These are phyloP conservation scores for Lucilia cuprina DNA, from an alignment of 1,140 invertebrate species.

Conservation along the genomic window DNA sequence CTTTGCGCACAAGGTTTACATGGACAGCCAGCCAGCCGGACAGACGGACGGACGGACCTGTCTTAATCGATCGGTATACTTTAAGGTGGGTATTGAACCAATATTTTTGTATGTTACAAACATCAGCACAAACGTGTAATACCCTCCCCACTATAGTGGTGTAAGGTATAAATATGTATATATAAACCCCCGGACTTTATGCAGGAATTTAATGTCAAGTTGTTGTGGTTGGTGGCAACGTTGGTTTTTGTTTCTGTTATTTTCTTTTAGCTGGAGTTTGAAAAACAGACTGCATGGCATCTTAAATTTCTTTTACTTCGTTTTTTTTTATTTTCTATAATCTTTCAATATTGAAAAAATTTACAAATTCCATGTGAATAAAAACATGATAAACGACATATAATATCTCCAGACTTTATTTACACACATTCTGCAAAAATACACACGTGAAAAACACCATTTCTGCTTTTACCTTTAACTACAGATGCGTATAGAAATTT, in stretches of 20 bases:
- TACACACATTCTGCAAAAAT: not conserved
- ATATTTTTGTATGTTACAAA: too few species aligned
- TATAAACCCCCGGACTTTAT: not conserved
- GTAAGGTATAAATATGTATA: too few species aligned
- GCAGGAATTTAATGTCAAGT: constrained; percentile 26
- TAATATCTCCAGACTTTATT: not conserved
- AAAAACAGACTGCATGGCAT: constrained; percentile 21
- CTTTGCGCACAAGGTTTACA: too few species aligned
- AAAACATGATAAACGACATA: not conserved
- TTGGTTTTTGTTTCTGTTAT: not conserved
- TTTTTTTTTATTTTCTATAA: not conserved
- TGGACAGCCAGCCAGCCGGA: too few species aligned
- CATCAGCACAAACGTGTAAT: too few species aligned
- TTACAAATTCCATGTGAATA: not conserved
- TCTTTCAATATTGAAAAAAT: not conserved
- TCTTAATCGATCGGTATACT: too few species aligned
- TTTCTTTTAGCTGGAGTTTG: not conserved
- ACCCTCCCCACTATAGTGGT: too few species aligned
- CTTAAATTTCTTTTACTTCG: not conserved
- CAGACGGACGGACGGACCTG: too few species aligned
- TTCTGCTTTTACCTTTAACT: not conserved
- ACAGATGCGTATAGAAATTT: not conserved
- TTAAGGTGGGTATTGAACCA: too few species aligned
- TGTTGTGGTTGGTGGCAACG: not conserved
- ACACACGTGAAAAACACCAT: not conserved